Conservation (phyloP, 2,888 invertebrate genomes). For the Cremastinae sp. region DNA sequence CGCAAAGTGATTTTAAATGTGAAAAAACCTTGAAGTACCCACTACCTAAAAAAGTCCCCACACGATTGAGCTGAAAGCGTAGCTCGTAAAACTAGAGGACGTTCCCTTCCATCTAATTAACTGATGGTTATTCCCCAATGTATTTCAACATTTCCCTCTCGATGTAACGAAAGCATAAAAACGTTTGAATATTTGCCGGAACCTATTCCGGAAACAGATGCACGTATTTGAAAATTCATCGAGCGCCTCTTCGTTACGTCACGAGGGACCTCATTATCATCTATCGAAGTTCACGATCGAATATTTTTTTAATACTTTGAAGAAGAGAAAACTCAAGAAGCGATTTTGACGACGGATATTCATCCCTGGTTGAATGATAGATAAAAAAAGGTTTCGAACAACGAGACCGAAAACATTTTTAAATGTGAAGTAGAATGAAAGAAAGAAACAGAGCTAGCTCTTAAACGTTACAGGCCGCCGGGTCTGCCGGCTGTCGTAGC, state of each 20-base stretch:
- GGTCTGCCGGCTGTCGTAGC: slow-evolving; percentile 73
- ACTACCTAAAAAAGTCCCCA: slow-evolving; percentile 40
- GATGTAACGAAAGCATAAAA: slow-evolving; percentile 56
- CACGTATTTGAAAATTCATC: background rate
- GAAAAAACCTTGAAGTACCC: slow-evolving; percentile 41
- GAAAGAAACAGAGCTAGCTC: slow-evolving; percentile 36
- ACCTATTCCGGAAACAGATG: slow-evolving; percentile 68
- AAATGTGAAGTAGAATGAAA: slow-evolving; percentile 21
- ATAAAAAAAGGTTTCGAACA: background rate
- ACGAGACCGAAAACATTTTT: slow-evolving; percentile 20
- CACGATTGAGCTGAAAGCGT: background rate
- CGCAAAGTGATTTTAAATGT: too few species aligned
- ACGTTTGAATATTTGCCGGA: slow-evolving; percentile 60
- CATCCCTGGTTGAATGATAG: background rate
- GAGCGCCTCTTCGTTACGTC: slow-evolving; percentile 4
- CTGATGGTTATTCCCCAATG: slow-evolving; percentile 37
- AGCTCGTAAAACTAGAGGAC: slow-evolving; percentile 63
- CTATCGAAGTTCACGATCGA: background rate
- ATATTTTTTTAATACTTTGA: background rate
- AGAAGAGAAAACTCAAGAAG: background rate
- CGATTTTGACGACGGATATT: background rate
- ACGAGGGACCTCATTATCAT: background rate
- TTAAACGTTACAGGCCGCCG: slow-evolving; percentile 56
- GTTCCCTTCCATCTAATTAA: slow-evolving; percentile 68
- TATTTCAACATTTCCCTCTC: slow-evolving; percentile 3